Evolutionary conservation across 2,888 invertebrate genomes (phyloP).

Genomic region (Platypus cylindrus): DNA sequence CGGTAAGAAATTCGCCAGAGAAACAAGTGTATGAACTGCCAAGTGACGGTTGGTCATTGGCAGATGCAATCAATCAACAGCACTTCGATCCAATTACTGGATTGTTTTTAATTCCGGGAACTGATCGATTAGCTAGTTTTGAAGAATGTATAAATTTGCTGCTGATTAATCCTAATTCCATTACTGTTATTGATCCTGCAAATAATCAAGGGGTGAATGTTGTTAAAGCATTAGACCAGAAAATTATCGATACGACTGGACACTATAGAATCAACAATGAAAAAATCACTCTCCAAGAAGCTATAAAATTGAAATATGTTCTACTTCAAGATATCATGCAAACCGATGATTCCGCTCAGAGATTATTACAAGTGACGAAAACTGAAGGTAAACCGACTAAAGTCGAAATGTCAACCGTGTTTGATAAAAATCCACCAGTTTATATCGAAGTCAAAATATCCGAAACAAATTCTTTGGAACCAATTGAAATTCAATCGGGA

Average conservation of each 20-base stretch:
- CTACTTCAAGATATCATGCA: slow-evolving; percentile 44
- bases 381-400: slow-evolving; percentile 58
- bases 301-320: slow-evolving; percentile 53
- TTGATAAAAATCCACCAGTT: slow-evolving; percentile 36
- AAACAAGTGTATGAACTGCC: slow-evolving; percentile 69
- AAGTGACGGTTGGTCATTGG: slow-evolving; percentile 68
- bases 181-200: slow-evolving; percentile 65
- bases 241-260: slow-evolving; percentile 65
- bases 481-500: slow-evolving; percentile 58
- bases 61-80: slow-evolving; percentile 70
- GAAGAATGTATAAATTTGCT: slow-evolving; percentile 77
- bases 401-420: slow-evolving; percentile 51
- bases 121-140: slow-evolving; percentile 71
- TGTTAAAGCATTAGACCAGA: slow-evolving; percentile 61
- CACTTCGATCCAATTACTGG: slow-evolving; percentile 75
- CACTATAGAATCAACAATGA: slow-evolving; percentile 50
- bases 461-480: slow-evolving; percentile 41
- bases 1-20: slow-evolving; percentile 40
- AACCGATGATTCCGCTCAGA: slow-evolving; percentile 41
- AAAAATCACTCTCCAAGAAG: slow-evolving; percentile 58
- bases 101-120: slow-evolving; percentile 73
- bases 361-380: slow-evolving; percentile 60
- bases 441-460: slow-evolving; percentile 39
- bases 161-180: slow-evolving; percentile 75
- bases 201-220: slow-evolving; percentile 56